Evolutionary conservation across 23 tunicate species (phyloP).

Genomic region (Aplidium turbinatum): DNA sequence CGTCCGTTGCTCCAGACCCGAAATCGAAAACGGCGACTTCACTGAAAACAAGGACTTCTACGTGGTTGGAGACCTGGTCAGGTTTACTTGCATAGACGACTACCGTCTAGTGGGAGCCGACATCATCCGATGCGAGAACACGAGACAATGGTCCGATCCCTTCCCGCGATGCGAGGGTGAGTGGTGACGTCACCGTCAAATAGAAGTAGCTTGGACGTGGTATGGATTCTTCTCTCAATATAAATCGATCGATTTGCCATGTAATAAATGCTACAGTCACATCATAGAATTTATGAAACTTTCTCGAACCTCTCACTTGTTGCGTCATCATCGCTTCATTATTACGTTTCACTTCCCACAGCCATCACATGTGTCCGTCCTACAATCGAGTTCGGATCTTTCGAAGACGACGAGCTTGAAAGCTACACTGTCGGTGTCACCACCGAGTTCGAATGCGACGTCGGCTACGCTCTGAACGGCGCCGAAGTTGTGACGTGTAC

Average conservation of each 20-base stretch:
- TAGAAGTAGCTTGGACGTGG: too few species aligned
- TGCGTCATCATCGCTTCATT: too few species aligned
- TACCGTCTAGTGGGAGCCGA: not conserved
- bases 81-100: constrained; percentile 10
- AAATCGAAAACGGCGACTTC: constrained; percentile 5
- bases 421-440: not conserved
- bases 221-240: too few species aligned
- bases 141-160: constrained; percentile 15
- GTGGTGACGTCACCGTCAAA: too few species aligned
- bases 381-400: not conserved
- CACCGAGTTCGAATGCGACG: not conserved
- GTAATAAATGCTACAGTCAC: too few species aligned
- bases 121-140: not conserved
- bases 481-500: not conserved
- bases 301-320: too few species aligned
- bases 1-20: not conserved
- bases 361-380: constrained; percentile 4
- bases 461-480: constrained; percentile 10
- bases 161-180: constrained; percentile 21
- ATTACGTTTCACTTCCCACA: too few species aligned
- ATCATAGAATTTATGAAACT: too few species aligned
- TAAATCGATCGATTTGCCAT: too few species aligned
- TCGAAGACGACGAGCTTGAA: not conserved
- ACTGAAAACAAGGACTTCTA: not conserved
- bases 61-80: not conserved